Percentiles rank a stretch among this genome's conserved stretches.
These are phyloP conservation scores for Castor canadensis DNA, from an alignment of 2,113 vertebrate species.

Conservation along the genomic window DNA sequence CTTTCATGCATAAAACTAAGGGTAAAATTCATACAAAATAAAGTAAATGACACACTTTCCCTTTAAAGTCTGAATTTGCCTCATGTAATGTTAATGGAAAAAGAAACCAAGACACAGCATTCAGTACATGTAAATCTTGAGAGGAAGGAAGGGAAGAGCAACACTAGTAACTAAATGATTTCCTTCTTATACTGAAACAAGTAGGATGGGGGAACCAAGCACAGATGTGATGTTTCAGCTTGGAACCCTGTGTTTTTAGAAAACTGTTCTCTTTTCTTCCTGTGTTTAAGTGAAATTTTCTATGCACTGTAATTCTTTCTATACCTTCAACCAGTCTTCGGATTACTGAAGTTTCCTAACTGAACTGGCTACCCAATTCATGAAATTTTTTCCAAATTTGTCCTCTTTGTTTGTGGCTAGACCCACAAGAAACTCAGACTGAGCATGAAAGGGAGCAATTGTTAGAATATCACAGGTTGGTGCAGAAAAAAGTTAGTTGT, in stretches of 20 bases:
- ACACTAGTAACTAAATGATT: not conserved
- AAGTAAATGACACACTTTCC: not conserved
- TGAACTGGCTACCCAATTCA: not conserved
- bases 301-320: not conserved
- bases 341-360: not conserved
- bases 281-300: not conserved
- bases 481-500: not conserved
- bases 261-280: not conserved
- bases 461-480: not conserved
- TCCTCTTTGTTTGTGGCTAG: not conserved
- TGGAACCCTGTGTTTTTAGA: not conserved
- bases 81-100: not conserved
- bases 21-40: not conserved
- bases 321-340: not conserved
- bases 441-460: not conserved
- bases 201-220: too few relatives aligned
- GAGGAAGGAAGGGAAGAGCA: not conserved
- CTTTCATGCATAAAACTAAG: not conserved
- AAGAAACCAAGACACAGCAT: not conserved
- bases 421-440: not conserved
- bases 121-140: not conserved
- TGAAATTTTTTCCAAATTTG: not conserved
- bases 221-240: not conserved
- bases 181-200: not conserved
- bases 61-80: not conserved